Percentiles rank a stretch among this genome's conserved stretches.
These are phyloP conservation scores for Bucorvus abyssinicus DNA, from an alignment of 2,797 vertebrate genomes.

Conservation along the genomic window DNA sequence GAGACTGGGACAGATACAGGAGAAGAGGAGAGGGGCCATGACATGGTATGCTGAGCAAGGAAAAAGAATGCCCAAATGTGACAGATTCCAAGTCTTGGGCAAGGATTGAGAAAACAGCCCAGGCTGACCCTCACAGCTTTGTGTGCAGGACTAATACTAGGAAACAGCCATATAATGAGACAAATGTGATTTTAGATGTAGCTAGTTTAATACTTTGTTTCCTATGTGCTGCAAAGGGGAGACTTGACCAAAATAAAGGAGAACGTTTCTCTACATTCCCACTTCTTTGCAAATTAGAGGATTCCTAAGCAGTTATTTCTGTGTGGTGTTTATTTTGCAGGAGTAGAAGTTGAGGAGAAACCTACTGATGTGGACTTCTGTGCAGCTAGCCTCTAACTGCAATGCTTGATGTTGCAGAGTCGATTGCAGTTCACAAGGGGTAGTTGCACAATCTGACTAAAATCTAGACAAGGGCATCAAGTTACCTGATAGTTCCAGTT, in stretches of 20 bases:
- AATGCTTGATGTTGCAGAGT: neutral
- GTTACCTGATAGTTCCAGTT: conserved; percentile 28
- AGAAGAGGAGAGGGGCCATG: neutral
- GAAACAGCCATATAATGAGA: neutral
- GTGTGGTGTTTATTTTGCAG: neutral
- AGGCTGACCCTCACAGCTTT: neutral
- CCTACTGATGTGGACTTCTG: conserved; percentile 15
- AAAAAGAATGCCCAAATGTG: neutral
- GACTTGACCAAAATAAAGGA: neutral
- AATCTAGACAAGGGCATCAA: conserved; percentile 18
- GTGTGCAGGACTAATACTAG: neutral
- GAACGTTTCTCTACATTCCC: conserved; percentile 25
- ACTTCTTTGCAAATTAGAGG: conserved; percentile 7
- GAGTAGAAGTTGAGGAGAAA: neutral
- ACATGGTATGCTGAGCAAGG: neutral
- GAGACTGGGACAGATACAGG: neutral
- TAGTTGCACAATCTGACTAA: conserved; percentile 27
- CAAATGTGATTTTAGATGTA: neutral
- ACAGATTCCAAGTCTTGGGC: neutral
- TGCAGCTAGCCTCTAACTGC: neutral
- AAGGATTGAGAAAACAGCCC: neutral
- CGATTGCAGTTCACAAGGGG: neutral
- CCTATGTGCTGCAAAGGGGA: neutral
- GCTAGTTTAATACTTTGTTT: neutral
- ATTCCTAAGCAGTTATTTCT: conserved; percentile 6